These are phyloP conservation scores for Pseudeuparius sepicola DNA, from an alignment of 2,888 invertebrate genomes.

Conservation along the genomic window DNA sequence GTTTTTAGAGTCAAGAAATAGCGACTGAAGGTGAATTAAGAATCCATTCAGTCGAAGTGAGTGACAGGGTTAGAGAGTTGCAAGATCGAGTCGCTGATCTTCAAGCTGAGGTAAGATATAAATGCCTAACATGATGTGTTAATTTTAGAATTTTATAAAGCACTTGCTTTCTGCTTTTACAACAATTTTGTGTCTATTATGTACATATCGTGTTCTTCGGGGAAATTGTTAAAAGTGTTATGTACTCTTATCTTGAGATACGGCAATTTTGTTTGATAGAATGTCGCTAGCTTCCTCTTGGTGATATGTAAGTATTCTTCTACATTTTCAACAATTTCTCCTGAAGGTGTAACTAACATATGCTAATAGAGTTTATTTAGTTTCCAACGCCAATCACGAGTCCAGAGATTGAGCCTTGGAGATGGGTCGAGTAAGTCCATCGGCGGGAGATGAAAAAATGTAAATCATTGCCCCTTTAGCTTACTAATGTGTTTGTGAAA, in stretches of 20 bases:
- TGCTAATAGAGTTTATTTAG: constrained; percentile 48
- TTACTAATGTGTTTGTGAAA: too few species aligned
- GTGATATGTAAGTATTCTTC: too few species aligned
- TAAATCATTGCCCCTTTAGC: too few species aligned
- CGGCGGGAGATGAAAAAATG: too few species aligned
- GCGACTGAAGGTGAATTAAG: constrained; percentile 85
- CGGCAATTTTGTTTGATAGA: too few species aligned
- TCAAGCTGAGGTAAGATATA: constrained; percentile 74
- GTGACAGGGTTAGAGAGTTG: constrained; percentile 77
- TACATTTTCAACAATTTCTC: too few species aligned
- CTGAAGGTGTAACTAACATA: too few species aligned
- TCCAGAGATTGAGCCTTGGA: constrained; percentile 84
- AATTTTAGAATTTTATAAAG: constrained; percentile 5
- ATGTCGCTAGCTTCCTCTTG: too few species aligned
- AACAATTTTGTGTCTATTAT: too few species aligned
- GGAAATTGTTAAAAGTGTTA: too few species aligned
- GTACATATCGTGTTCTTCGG: too few species aligned
- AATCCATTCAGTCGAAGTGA: constrained; percentile 70
- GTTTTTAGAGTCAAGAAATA: constrained; percentile 82
- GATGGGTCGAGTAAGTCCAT: constrained; percentile 80
- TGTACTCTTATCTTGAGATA: too few species aligned
- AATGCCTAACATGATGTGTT: constrained; percentile 1
- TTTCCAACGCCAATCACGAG: constrained; percentile 81
- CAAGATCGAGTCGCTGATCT: constrained; percentile 89
- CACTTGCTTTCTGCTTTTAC: constrained; percentile 16